Percentiles rank a stretch among this genome's conserved stretches.
Conservation (phyloP, 2,113 vertebrate species). For the Lepus timidus region DNA sequence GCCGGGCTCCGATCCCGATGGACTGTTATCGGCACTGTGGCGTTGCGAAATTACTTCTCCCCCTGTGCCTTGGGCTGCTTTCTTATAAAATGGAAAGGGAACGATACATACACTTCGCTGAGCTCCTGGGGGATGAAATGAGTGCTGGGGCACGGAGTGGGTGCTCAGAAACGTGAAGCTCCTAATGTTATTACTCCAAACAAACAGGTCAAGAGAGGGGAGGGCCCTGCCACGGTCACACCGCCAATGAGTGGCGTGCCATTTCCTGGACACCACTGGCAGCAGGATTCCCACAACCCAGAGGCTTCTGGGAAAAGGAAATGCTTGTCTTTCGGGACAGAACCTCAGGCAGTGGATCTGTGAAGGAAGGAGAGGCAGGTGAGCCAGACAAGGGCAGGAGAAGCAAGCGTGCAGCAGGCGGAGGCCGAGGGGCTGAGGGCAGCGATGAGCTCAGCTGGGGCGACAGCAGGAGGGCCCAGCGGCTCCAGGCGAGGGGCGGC, state of each 20-base stretch:
- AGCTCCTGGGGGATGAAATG: not conserved
- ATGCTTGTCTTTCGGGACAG: not conserved
- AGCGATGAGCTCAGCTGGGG: not conserved
- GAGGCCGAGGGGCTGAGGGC: not conserved
- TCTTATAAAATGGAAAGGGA: not conserved
- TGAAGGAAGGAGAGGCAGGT: not conserved
- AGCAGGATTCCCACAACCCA: not conserved
- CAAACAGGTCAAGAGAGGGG: not conserved
- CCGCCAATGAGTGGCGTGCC: not conserved
- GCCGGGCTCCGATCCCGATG: not conserved
- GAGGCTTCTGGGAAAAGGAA: constrained; percentile 1
- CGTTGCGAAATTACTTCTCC: not conserved
- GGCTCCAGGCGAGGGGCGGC: constrained; percentile 35
- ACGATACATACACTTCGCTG: not conserved
- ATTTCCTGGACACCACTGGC: not conserved
- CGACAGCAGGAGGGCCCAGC: not conserved
- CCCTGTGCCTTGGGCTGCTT: not conserved
- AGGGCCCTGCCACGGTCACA: not conserved
- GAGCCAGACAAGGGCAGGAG: not conserved
- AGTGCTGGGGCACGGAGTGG: not conserved
- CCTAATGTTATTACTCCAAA: not conserved
- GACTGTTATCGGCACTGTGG: not conserved
- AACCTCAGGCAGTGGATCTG: constrained; percentile 15
- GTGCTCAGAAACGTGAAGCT: not conserved
- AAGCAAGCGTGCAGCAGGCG: no score